Percentiles rank a stretch among this genome's conserved stretches.
Conservation (phyloP, 2,888 invertebrate genomes). For the Caenorhabditis panamensis region DNA sequence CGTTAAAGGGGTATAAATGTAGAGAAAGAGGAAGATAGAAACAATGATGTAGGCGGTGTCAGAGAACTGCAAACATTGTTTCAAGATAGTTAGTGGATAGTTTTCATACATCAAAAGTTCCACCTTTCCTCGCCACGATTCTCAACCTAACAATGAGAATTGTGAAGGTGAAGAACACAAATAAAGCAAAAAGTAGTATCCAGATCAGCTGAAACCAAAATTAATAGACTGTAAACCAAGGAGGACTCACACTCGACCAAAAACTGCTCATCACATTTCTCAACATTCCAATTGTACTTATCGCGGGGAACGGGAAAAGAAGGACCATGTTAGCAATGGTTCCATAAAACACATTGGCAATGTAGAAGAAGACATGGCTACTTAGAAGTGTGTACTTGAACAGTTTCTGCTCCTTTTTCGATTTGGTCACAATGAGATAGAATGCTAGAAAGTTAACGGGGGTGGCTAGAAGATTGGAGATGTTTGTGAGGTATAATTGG, state of each 20-base stretch:
- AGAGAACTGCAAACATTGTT: background rate
- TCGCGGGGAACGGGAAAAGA: constrained; percentile 23
- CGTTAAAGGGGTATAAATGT: background rate
- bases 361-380: constrained; percentile 25
- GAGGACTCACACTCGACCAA: constrained; percentile 11
- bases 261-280: constrained; percentile 4
- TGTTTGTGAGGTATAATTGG: constrained; percentile 4
- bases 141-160: background rate
- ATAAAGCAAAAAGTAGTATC: constrained; percentile 1
- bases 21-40: background rate
- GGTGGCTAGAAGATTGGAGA: constrained; percentile 8
- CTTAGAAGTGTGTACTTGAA: background rate
- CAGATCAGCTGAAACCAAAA: constrained; percentile 2
- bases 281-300: constrained; percentile 6
- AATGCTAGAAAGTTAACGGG: constrained; percentile 8
- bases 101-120: background rate
- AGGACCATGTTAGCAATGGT: constrained; percentile 21
- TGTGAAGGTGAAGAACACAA: background rate
- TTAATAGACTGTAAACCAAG: too few species aligned
- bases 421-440: constrained; percentile 15
- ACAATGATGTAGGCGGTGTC: background rate
- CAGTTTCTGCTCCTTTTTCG: constrained; percentile 21
- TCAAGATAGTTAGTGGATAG: background rate
- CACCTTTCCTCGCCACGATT: background rate
- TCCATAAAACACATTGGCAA: constrained; percentile 6